Base-by-base conservation (phyloP, 92 coral and sea anemone species). In the Hydrozoanthus gracilis region DNA sequence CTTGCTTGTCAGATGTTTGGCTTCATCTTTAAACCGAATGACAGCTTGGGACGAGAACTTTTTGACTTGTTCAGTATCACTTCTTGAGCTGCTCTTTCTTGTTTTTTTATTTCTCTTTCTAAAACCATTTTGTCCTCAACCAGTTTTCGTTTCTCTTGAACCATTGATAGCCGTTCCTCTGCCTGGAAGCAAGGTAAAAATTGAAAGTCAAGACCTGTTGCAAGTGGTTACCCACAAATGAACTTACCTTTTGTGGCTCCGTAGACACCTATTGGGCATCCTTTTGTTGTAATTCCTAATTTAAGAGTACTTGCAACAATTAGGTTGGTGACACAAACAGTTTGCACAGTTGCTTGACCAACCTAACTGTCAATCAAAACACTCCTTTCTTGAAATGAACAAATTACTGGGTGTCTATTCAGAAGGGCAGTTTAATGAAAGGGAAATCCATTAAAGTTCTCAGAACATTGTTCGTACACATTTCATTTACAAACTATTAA, bases 91-190 rank as follows among this genome's bases (percentile, higher is more conserved):
- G 97, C 95, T 82, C 92, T 90, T 71, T 97, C 98, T 73, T 97
- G 98, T 84, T 97, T 97, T 87, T 92, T 94, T n/a, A 97, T 93
- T 67, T 95, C 98, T 76, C 93, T 89, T 88, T 95, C 95, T 87
- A 95, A 88, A 79, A 79, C 70, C 87, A 89, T 49, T 79, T 95
- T 97, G 82, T 97, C 97, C 68, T 97, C 96, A 39, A 91, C 92
- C 14, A 97, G 93, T 12, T 86, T 83, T 62, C 99, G 93, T 77
- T 93, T 95, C 73, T 97, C 99, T 65, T 92, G 91, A 9, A 97
- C 98, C 99, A 97, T 97, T 4, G 94, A 76, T 74, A 97, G 86
- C 60, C 99, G 94, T 71, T 97, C 99, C 76, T 97, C 99, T 66
- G 99, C 99, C 99, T 97, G 89, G 6, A 88, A 70, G 15, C 68